Percentiles rank a stretch among this genome's conserved stretches.
phyloP scores from a whole-genome alignment of 2,888 invertebrate species.

The Drosophila recens region DNA sequence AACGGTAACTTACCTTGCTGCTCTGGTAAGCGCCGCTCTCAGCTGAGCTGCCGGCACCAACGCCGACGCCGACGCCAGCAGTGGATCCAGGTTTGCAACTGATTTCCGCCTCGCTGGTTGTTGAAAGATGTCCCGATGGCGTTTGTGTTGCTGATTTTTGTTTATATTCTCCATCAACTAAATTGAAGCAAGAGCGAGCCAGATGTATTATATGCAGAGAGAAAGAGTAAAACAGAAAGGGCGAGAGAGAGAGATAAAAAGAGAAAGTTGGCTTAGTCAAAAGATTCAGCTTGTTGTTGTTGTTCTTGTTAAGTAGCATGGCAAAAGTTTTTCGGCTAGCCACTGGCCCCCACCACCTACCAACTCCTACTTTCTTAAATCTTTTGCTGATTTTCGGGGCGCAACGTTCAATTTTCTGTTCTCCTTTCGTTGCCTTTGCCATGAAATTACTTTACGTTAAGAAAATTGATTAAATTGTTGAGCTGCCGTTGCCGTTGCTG shows the following conservation, averaged over 20 bases:
- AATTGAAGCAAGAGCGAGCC: slow-evolving; percentile 27
- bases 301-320: slow-evolving; percentile 61
- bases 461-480: slow-evolving; percentile 82
- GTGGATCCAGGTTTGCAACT: slow-evolving; percentile 83
- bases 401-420: slow-evolving; percentile 64
- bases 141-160: slow-evolving; percentile 90
- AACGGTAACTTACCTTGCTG: slow-evolving; percentile 78
- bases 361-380: slow-evolving; percentile 34
- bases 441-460: slow-evolving; percentile 73
- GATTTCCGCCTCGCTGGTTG: slow-evolving; percentile 85
- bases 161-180: slow-evolving; percentile 90
- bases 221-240: background rate
- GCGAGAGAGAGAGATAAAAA: slow-evolving; percentile 14
- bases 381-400: slow-evolving; percentile 67
- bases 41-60: slow-evolving; percentile 60
- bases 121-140: slow-evolving; percentile 87
- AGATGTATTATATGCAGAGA: background rate
- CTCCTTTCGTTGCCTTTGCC: slow-evolving; percentile 38
- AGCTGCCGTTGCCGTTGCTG: slow-evolving; percentile 44
- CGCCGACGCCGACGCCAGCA: slow-evolving; percentile 60
- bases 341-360: background rate
- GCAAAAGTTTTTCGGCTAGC: slow-evolving; percentile 61
- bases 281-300: slow-evolving; percentile 57
- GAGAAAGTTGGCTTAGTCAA: slow-evolving; percentile 60
- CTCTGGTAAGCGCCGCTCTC: slow-evolving; percentile 82